These are phyloP conservation scores for Trissolcus japonicus DNA, from an alignment of 2,888 invertebrate genomes.

Conservation along the genomic window DNA sequence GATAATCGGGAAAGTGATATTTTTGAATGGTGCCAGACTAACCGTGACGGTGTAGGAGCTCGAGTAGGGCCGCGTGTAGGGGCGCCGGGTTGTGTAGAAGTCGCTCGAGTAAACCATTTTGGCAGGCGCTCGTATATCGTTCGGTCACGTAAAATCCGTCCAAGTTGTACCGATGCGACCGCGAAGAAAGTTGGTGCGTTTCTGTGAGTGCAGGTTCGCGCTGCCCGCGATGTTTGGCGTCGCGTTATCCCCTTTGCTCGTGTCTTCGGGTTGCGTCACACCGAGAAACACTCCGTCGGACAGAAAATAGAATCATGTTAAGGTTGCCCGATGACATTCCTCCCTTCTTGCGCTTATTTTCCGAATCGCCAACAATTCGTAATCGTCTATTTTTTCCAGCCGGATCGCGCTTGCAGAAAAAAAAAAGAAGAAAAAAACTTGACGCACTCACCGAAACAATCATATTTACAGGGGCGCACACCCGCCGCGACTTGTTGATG, in stretches of 20 bases:
- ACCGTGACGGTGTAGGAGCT: conserved; percentile 89
- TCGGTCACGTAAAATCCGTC: conserved; percentile 45
- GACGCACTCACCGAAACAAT: conserved; percentile 19
- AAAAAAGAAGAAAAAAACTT: no score
- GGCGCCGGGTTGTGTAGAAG: conserved; percentile 92
- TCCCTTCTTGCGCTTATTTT: conserved; percentile 53
- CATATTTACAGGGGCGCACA: conserved; percentile 12
- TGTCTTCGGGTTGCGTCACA: conserved; percentile 60
- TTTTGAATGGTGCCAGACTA: conserved; percentile 75
- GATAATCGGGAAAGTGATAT: no score
- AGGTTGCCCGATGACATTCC: conserved; percentile 69
- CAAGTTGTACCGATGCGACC: conserved; percentile 65
- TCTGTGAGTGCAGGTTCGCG: conserved; percentile 62
- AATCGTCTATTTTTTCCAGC: conserved; percentile 57
- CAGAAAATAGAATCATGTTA: conserved; percentile 75
- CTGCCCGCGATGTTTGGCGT: conserved; percentile 57
- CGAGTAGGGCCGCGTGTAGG: conserved; percentile 84
- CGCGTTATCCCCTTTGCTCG: conserved; percentile 51
- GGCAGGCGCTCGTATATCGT: conserved; percentile 62
- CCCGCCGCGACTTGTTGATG: conserved; percentile 16
- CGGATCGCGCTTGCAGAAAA: neutral
- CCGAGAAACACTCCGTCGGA: conserved; percentile 64
- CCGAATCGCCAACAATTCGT: conserved; percentile 49
- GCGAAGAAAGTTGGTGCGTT: conserved; percentile 74
- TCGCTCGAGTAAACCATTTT: conserved; percentile 95